These are phyloP conservation scores for Tyrophagus putrescentiae DNA, from an alignment of 1,140 invertebrate species.

Conservation along the genomic window DNA sequence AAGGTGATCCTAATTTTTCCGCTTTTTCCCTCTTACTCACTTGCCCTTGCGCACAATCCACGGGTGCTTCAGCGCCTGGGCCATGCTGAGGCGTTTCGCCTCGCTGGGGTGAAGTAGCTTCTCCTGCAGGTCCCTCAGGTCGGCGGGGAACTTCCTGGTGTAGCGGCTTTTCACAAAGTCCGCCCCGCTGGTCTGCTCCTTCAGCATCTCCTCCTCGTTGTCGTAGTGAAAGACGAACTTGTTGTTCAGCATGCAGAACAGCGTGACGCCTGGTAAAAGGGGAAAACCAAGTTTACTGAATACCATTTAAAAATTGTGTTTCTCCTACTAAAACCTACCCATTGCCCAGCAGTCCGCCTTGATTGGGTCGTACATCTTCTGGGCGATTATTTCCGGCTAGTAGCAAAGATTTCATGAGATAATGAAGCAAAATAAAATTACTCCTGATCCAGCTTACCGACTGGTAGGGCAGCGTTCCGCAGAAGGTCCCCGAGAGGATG, in stretches of 20 bases:
- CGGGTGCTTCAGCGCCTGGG: slow-evolving; percentile 30
- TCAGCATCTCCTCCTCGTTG: slow-evolving; percentile 35
- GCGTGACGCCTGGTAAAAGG: no score
- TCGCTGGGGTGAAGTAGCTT: slow-evolving; percentile 64
- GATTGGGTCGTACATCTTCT: slow-evolving; percentile 26
- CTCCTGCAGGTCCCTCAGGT: slow-evolving; percentile 36
- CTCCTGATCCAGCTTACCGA: not conserved
- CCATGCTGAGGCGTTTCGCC: slow-evolving; percentile 50
- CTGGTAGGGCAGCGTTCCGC: slow-evolving; percentile 23
- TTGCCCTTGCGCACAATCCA: no score
- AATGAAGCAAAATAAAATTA: not conserved
- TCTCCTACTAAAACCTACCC: no score
- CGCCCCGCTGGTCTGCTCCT: slow-evolving; percentile 42
- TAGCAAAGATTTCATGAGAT: slow-evolving; percentile 17
- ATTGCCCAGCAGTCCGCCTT: slow-evolving; percentile 29
- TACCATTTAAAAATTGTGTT: no score
- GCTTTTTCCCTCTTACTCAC: no score
- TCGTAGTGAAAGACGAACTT: slow-evolving; percentile 36
- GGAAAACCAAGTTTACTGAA: no score
- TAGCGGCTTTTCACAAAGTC: slow-evolving; percentile 53
- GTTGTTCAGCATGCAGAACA: slow-evolving; percentile 30
- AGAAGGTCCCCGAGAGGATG: slow-evolving; percentile 19
- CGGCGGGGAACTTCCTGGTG: slow-evolving; percentile 45
- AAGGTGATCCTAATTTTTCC: no score
- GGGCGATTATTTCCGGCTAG: slow-evolving; percentile 28